Evolutionary conservation across 2,797 vertebrate genomes (phyloP).

Genomic region (Spatula clypeata): DNA sequence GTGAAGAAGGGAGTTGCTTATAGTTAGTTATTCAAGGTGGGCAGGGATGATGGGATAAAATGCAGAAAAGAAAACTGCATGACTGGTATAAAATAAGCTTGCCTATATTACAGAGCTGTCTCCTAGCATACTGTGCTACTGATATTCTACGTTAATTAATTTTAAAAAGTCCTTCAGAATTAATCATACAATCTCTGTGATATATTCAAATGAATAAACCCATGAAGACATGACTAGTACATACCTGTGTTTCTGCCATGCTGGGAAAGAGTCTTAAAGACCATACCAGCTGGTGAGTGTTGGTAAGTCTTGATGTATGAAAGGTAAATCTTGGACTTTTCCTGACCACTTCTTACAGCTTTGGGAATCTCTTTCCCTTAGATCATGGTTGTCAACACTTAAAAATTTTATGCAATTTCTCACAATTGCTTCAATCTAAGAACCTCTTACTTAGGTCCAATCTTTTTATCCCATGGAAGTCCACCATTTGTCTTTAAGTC

Average conservation of each 20-base stretch:
- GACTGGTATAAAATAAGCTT: not conserved
- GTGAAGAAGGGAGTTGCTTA: not conserved
- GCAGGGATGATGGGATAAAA: not conserved
- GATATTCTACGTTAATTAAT: not conserved
- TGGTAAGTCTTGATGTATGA: not conserved
- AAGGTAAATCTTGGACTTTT: not conserved
- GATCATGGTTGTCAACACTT: not conserved
- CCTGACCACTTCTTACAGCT: not conserved
- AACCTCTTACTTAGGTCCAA: not conserved
- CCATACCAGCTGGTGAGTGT: not conserved
- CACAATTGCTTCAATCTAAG: not conserved
- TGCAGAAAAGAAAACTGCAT: not conserved
- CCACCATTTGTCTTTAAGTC: not conserved
- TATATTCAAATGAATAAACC: not conserved
- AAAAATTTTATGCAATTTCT: not conserved
- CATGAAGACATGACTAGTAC: not conserved
- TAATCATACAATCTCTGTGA: not conserved
- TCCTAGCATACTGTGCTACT: not conserved
- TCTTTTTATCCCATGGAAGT: not conserved
- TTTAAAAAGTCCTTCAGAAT: not conserved
- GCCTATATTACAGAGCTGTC: not conserved
- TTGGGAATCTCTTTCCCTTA: not conserved
- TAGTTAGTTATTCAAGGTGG: not conserved
- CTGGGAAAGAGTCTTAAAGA: not conserved
- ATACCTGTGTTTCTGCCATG: not conserved